phyloP scores from a whole-genome alignment of 2,797 vertebrate genomes.

The Pitangus sulphuratus region DNA sequence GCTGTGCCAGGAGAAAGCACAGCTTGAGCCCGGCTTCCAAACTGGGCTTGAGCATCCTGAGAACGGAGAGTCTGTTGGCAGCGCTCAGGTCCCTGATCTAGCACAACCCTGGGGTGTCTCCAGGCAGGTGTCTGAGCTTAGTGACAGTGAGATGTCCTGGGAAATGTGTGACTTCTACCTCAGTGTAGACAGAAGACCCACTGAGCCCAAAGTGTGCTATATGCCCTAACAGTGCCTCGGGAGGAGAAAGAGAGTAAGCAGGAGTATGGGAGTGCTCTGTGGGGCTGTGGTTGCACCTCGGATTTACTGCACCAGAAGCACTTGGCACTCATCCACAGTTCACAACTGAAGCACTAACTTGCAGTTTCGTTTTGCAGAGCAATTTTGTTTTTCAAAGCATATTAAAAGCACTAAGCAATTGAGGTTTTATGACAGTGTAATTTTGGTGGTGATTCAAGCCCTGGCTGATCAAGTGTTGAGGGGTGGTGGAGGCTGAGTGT shows the following conservation, averaged over 20 bases:
- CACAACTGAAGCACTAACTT: background rate
- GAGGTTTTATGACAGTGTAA: background rate
- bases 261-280: background rate
- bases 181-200: background rate
- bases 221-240: background rate
- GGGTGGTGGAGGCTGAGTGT: background rate
- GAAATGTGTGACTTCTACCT: background rate
- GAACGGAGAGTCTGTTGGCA: background rate
- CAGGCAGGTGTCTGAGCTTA: background rate
- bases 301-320: background rate
- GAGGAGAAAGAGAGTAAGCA: background rate
- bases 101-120: background rate
- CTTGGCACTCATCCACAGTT: fast-evolving
- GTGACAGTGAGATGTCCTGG: fast-evolving
- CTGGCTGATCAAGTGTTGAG: background rate
- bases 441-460: background rate
- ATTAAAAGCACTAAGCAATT: background rate
- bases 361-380: background rate
- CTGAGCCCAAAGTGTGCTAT: background rate
- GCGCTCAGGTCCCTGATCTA: background rate
- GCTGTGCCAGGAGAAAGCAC: background rate
- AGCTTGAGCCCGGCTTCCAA: background rate
- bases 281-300: background rate
- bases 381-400: background rate
- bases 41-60: background rate